Percentiles rank a stretch among this genome's conserved stretches.
Conservation (phyloP, 1,140 invertebrate species). For the Drosophila littoralis region DNA sequence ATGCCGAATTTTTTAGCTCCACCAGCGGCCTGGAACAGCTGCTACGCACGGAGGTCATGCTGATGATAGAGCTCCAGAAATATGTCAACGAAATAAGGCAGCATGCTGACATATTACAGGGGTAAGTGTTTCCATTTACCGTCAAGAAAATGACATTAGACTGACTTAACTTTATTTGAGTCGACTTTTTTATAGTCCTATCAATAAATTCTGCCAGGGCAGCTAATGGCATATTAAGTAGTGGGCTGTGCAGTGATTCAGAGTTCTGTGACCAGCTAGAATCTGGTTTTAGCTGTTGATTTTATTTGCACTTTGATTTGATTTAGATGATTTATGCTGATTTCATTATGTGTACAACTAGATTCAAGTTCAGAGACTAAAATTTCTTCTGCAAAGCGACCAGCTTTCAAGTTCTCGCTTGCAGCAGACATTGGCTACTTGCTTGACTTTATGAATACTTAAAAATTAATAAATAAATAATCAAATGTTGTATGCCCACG, state of each 20-base stretch:
- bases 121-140: constrained; percentile 32
- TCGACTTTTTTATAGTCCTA: background rate
- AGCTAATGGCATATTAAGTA: constrained; percentile 16
- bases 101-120: constrained; percentile 86
- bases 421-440: constrained; percentile 1
- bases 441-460: constrained; percentile 22
- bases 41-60: constrained; percentile 92
- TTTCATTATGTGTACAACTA: constrained; percentile 2
- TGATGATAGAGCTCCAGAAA: constrained; percentile 91
- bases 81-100: constrained; percentile 93
- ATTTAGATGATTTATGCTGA: constrained; percentile 35
- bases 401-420: background rate
- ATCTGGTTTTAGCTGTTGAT: constrained; percentile 20
- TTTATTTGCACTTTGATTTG: constrained; percentile 30
- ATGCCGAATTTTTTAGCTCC: constrained; percentile 91
- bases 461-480: constrained; percentile 40
- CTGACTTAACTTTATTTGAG: background rate
- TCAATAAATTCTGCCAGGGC: background rate
- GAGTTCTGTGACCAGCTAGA: constrained; percentile 5
- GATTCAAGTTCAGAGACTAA: background rate
- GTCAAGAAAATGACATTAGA: background rate
- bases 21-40: constrained; percentile 94
- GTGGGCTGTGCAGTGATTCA: background rate
- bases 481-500: constrained; percentile 24
- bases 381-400: background rate